Base-by-base conservation (phyloP, 2,797 vertebrate species). In the Coilia nasus region DNA sequence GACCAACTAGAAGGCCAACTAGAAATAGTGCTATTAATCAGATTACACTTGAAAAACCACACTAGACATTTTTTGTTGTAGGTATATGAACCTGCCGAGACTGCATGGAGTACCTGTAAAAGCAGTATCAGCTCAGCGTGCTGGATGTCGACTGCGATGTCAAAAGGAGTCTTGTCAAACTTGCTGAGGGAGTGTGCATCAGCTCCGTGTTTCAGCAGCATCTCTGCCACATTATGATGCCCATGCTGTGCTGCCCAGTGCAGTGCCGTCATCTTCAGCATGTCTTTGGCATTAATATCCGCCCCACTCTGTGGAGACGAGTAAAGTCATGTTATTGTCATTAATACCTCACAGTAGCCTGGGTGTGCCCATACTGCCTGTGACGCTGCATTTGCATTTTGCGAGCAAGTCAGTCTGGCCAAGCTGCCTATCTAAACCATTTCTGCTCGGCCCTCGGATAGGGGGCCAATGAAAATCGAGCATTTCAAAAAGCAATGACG, bases 261-360 rank as follows among this genome's bases (percentile, higher is more conserved):
- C 83, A 98, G 91, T 0, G 97, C 97, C 0, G 97, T 99, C 97
- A 99, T 98, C 92, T 98, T 96, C 91, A 99, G 89, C 97, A 98
- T 97, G 93, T 99, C 97, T 91, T 96, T 97, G 88, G 97, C 97
- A 0, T 99, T 98, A 28, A 98, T 96, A 87, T 98, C 97, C 0
- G 97, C 97, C 0, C 97, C 97, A 0, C 97, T 97, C 97, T 99
- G 92, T n/a, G 56, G 15, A 19, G 31, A 60, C n/a, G 23, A 50
- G 25, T 59, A 21, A 17, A 59, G 10, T 59, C 50, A 54, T 10
- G 14, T 54, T 0, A 54, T 15, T 54, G 10, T 54, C 50, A 12
- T 54, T 54, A 12, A 54, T 15, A 41, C 35, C 2, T 41, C 35
- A 41, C 35, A 41, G 35, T n/a, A n/a, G n/a, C n/a, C n/a, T n/a